These are phyloP conservation scores for Hemitrygon akajei DNA, from an alignment of 2,797 vertebrate species.

Conservation along the genomic window DNA sequence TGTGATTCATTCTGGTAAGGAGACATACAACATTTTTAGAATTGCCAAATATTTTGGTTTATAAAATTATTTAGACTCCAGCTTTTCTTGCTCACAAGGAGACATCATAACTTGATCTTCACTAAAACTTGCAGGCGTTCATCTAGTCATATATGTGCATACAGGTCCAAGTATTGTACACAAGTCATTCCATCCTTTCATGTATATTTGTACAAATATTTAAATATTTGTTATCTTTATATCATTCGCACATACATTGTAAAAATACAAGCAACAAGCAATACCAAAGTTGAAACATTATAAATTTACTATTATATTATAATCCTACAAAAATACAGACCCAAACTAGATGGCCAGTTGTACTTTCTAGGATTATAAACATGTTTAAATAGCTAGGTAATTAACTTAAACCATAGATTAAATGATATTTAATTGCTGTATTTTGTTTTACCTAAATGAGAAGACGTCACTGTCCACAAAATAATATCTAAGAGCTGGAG, in stretches of 20 bases:
- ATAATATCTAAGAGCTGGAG: constrained; percentile 32
- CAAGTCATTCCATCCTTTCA: too few species aligned
- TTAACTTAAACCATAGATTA: background rate
- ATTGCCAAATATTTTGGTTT: background rate
- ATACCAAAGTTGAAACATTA: background rate
- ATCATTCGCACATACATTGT: background rate
- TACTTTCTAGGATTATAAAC: background rate
- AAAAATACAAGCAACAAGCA: background rate
- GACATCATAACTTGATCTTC: background rate
- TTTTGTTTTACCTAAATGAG: constrained; percentile 11
- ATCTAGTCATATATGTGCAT: background rate
- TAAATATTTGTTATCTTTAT: background rate
- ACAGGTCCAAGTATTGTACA: background rate
- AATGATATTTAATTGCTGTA: background rate
- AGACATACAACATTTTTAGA: background rate
- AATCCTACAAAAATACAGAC: background rate
- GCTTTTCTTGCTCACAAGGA: background rate
- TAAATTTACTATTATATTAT: background rate
- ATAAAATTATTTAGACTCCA: background rate
- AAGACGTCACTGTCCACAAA: constrained; percentile 33
- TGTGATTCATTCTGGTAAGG: background rate
- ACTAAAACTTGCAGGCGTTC: background rate
- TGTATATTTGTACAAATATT: background rate
- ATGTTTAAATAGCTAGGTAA: background rate
- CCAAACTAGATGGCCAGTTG: background rate